Evolutionary conservation across 2,113 vertebrate species (phyloP).

Genomic region (Machaerirhynchus nigripectus): DNA sequence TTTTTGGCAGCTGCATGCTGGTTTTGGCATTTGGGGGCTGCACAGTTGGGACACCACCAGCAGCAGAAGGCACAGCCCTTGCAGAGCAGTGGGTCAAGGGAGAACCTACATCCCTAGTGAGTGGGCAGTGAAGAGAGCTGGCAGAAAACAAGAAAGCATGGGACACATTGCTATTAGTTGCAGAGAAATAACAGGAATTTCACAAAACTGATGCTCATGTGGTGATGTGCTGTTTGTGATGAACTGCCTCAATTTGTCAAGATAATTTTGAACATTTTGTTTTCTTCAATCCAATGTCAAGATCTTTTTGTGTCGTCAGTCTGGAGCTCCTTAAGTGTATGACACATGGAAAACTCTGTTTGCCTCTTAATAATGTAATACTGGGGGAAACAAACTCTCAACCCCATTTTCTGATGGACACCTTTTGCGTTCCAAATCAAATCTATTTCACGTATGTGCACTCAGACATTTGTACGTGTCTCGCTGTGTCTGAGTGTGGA

Average conservation of each 20-base stretch:
- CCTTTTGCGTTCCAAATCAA: background rate
- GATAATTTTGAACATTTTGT: background rate
- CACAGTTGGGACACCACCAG: background rate
- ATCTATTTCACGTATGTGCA: background rate
- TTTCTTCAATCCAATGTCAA: conserved; percentile 14
- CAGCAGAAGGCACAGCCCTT: background rate
- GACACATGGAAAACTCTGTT: background rate
- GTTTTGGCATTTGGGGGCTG: background rate
- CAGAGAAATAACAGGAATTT: background rate
- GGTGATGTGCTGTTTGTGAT: background rate
- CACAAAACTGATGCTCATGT: background rate
- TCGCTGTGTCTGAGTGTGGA: background rate
- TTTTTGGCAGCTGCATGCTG: background rate
- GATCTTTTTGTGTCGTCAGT: background rate
- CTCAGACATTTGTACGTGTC: background rate
- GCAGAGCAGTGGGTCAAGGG: background rate
- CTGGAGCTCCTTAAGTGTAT: conserved; percentile 7
- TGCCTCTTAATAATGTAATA: background rate
- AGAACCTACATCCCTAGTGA: background rate
- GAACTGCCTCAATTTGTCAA: background rate
- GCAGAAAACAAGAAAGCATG: background rate
- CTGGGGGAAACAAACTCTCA: background rate
- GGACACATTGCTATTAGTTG: background rate
- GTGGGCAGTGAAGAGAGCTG: background rate
- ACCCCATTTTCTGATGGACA: background rate